Percentiles rank a stretch among this genome's conserved stretches.
These are phyloP conservation scores for Pectinophora gossypiella DNA, from an alignment of 1,140 invertebrate species.

Conservation along the genomic window DNA sequence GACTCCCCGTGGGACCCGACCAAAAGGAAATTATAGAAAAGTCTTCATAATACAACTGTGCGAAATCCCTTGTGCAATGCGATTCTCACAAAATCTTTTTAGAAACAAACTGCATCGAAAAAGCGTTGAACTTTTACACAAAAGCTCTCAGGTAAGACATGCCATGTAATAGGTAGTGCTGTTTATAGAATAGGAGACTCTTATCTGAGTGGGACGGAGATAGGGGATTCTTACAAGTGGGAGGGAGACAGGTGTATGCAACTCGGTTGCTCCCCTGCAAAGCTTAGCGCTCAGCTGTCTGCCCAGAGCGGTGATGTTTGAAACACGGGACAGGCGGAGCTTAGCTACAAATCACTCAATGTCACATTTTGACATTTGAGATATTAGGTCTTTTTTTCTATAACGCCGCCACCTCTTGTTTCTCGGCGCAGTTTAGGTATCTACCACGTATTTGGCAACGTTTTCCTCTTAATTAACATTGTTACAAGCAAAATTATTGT, in stretches of 20 bases:
- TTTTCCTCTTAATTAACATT: conserved; percentile 13
- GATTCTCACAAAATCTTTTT: conserved; percentile 53
- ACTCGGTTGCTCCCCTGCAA: conserved; percentile 52
- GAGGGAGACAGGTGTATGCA: conserved; percentile 56
- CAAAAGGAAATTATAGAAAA: conserved; percentile 20
- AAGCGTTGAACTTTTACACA: conserved; percentile 70
- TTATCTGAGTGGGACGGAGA: conserved; percentile 47
- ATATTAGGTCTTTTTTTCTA: conserved; percentile 76
- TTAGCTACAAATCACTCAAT: conserved; percentile 77
- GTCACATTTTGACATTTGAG: conserved; percentile 76
- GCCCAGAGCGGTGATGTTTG: conserved; percentile 72
- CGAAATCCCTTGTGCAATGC: conserved; percentile 46
- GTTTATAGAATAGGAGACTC: conserved; percentile 67
- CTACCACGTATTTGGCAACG: conserved; percentile 3
- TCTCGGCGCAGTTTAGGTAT: conserved; percentile 24
- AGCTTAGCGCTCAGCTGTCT: conserved; percentile 71
- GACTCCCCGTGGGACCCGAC: conserved; percentile 18
- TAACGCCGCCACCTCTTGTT: conserved; percentile 62
- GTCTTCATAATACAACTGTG: conserved; percentile 17
- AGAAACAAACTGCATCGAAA: conserved; percentile 60
- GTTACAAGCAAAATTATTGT: background rate
- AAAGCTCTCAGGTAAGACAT: conserved; percentile 71
- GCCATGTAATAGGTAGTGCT: conserved; percentile 52
- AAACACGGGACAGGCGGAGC: conserved; percentile 76
- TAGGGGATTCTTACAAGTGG: conserved; percentile 31